Evolutionary conservation across 1,140 invertebrate genomes (phyloP).

Genomic region (Dendrolimus kikuchii): DNA sequence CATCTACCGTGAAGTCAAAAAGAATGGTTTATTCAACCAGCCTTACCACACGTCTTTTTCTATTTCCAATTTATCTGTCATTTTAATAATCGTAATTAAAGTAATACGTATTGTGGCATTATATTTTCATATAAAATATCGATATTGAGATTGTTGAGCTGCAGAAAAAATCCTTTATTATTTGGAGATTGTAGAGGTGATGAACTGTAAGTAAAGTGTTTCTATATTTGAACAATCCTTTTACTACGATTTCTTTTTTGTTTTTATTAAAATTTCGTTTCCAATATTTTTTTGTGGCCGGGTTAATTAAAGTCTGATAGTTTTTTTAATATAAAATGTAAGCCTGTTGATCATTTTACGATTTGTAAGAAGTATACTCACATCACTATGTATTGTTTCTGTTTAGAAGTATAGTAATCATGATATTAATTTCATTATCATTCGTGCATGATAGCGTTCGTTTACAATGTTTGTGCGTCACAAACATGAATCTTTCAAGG

Average conservation of each 20-base stretch:
- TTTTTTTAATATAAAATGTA: constrained; percentile 1
- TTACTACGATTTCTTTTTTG: constrained; percentile 45
- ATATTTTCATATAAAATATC: constrained; percentile 41
- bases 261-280: constrained; percentile 16
- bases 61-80: constrained; percentile 62
- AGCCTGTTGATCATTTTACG: not conserved
- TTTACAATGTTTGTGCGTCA: constrained; percentile 18
- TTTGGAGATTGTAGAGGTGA: constrained; percentile 29
- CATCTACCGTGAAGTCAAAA: constrained; percentile 42
- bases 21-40: constrained; percentile 47
- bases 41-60: constrained; percentile 55
- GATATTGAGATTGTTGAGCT: constrained; percentile 41
- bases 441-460: constrained; percentile 25
- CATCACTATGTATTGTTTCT: too few species aligned
- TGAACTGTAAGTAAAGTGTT: constrained; percentile 50
- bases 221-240: constrained; percentile 32
- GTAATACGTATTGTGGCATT: constrained; percentile 31
- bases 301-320: not conserved
- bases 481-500: constrained; percentile 36
- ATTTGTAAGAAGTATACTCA: too few species aligned
- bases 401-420: not conserved
- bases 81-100: constrained; percentile 46
- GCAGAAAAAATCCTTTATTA: constrained; percentile 24
- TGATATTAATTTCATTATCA: constrained; percentile 22
- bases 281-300: not conserved